Evolutionary conservation across 2,797 vertebrate genomes (phyloP), one percentile per base, ranked within the genome.

Genomic region (Clamator glandarius): DNA sequence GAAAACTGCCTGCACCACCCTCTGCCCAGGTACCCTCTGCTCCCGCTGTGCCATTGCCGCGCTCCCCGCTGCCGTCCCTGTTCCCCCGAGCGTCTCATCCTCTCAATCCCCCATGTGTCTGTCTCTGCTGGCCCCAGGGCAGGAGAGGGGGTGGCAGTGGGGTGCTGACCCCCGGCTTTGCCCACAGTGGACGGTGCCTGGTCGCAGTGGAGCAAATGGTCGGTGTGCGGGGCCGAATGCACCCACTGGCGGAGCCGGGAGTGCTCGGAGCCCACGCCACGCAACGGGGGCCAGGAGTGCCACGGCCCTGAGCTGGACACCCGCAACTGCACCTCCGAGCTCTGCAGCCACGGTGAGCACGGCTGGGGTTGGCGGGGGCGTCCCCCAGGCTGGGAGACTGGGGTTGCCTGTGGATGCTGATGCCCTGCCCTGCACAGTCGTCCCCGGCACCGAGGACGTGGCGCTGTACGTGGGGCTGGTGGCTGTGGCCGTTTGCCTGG

Each of bases 151-250:
- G 75, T 67, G 61, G 35, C 52, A 35, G 89, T 3, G 0, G 36
- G 68, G 28, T 0, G 0, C 82, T 96, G 89, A 96, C 42, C 24
- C 24, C 44, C 2, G 1, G 29, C 64, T 95, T 72, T 96, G 58
- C 79, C 94, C 16, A 0, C 97, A 99, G 99, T 99, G 96, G 99
- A 99, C 0, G 99, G 99, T 19, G 99, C 98, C 92, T 99, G 99
- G 99, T 99, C 98, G 0, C 98, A 99, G 41, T 99, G 99, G 99
- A 99, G 99, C 98, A 98, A 99, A 93, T 99, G 99, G 99, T 99
- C 99, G 0, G 98, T 98, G 19, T 99, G 99, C 0, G 98, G 98
- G 9, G 97, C 98, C 0, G 99, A 99, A 96, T 99, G 99, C 92
- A 99, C 98, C 3, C 98, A 99, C 97, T 99, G 99, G 99, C 98